These are phyloP conservation scores for Ypsolopha sequella DNA, from an alignment of 2,888 invertebrate species.

Conservation along the genomic window DNA sequence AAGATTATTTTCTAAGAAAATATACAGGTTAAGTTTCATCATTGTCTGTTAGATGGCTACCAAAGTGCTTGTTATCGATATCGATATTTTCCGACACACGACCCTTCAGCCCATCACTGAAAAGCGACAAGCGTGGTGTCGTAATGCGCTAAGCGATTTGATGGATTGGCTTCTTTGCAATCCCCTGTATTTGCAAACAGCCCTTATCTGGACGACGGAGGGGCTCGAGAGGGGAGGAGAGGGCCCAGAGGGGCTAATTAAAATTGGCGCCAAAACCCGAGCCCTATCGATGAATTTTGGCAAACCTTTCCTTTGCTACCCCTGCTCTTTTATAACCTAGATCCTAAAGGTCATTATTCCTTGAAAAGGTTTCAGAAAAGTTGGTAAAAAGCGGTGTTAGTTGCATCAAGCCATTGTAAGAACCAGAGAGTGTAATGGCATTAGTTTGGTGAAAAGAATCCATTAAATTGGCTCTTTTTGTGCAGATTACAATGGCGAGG, in stretches of 20 bases:
- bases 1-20: no score
- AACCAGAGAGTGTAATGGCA: not conserved
- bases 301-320: not conserved
- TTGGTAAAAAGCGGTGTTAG: not conserved
- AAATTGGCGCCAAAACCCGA: slow-evolving; percentile 49
- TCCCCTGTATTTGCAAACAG: slow-evolving; percentile 67
- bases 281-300: slow-evolving; percentile 11
- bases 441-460: not conserved
- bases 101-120: slow-evolving; percentile 24
- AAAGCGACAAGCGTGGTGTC: slow-evolving; percentile 55
- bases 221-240: slow-evolving; percentile 19
- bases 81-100: not conserved
- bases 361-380: no score
- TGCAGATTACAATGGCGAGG: not conserved
- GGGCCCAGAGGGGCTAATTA: slow-evolving; percentile 47
- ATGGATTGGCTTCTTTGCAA: slow-evolving; percentile 70
- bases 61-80: no score
- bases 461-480: not conserved
- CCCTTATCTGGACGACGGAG: slow-evolving; percentile 48
- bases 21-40: no score
- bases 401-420: not conserved
- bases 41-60: no score
- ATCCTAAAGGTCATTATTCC: not conserved
- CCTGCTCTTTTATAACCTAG: not conserved
- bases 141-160: slow-evolving; percentile 67